A percentile compares a stretch with the other conserved stretches of the same genome.
These are phyloP conservation scores for Leistus spinibarbis DNA, from an alignment of 2,888 invertebrate genomes.

Conservation along the genomic window DNA sequence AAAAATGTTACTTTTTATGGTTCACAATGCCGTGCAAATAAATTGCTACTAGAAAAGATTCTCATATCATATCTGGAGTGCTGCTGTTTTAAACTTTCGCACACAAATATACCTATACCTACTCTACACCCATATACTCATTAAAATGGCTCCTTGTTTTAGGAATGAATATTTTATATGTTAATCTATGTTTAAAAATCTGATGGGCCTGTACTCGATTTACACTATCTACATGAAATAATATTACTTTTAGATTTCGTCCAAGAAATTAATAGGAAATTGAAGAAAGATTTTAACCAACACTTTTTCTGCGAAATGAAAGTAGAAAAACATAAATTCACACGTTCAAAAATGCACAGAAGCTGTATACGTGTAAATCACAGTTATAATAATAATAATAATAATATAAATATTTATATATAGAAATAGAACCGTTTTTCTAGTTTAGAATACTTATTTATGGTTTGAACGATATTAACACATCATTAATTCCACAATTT, in stretches of 20 bases:
- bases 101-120: background rate
- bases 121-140: too few species aligned
- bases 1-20: background rate
- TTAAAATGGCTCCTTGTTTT: too few species aligned
- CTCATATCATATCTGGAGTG: background rate
- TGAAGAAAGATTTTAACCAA: too few species aligned
- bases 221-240: too few species aligned
- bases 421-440: background rate
- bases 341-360: background rate
- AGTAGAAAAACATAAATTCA: background rate
- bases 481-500: slow-evolving; percentile 20
- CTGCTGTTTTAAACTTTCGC: background rate
- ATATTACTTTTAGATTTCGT: too few species aligned
- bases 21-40: background rate
- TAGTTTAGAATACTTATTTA: slow-evolving; percentile 6
- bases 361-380: background rate
- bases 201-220: too few species aligned
- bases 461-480: slow-evolving; percentile 21
- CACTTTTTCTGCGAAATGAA: background rate
- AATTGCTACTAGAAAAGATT: background rate
- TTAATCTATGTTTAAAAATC: too few species aligned
- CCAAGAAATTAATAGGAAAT: too few species aligned
- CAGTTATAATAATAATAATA: background rate
- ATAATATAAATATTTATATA: background rate
- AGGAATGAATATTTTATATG: too few species aligned